Percentiles rank a stretch among this genome's conserved stretches.
Evolutionary conservation across 2,888 invertebrate genomes (phyloP).

Genomic region (Dynastes hyllus): DNA sequence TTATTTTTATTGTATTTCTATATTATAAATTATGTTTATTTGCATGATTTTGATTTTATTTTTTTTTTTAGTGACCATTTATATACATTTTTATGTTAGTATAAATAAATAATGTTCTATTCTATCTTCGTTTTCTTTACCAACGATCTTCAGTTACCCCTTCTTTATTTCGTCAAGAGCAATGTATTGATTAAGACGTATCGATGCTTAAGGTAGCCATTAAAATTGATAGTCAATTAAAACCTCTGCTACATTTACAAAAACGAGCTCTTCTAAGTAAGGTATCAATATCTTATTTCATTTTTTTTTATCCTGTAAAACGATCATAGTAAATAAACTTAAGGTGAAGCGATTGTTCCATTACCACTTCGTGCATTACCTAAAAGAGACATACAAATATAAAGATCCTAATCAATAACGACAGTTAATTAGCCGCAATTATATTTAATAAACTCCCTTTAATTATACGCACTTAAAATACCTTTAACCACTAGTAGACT

Average conservation of each 20-base stretch:
- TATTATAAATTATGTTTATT: too few relatives aligned
- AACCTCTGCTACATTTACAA: background rate
- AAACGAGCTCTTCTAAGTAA: background rate
- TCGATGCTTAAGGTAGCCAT: background rate
- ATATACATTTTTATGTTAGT: too few relatives aligned
- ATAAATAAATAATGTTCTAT: too few relatives aligned
- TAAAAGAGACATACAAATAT: constrained; percentile 5
- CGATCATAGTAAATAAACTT: background rate
- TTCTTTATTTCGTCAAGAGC: too few relatives aligned
- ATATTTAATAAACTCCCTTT: constrained; percentile 36
- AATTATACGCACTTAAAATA: constrained; percentile 37
- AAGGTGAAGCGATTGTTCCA: background rate
- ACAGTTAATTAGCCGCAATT: constrained; percentile 24
- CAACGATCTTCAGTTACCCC: too few relatives aligned
- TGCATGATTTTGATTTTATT: too few relatives aligned
- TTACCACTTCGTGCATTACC: background rate
- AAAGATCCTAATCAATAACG: constrained; percentile 22
- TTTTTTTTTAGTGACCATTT: too few relatives aligned
- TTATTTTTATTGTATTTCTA: too few relatives aligned
- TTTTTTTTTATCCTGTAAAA: background rate
- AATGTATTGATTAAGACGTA: too few relatives aligned
- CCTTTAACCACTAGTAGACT: background rate
- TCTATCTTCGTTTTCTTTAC: too few relatives aligned
- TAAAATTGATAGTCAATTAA: constrained; percentile 1
- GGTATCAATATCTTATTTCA: constrained; percentile 10